Base-by-base conservation (phyloP, 2,797 vertebrate species). In the Malacoctenus gilli region DNA sequence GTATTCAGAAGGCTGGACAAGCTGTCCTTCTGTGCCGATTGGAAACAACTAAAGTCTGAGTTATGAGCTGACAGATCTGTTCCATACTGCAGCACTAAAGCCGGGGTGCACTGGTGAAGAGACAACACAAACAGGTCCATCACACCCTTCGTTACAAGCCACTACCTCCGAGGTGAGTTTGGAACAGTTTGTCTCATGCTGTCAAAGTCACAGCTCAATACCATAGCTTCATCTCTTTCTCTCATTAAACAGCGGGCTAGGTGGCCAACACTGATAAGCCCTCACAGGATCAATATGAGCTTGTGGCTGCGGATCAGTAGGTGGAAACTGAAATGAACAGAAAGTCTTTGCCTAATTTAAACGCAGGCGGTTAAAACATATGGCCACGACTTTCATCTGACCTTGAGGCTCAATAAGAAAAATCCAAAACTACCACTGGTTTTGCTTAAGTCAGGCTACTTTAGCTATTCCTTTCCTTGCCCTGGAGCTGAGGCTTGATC, bases 261-360 rank as follows among this genome's bases (percentile, higher is more conserved):
- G n/a, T n/a, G n/a, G n/a, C n/a, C n/a, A n/a, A n/a, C n/a, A 38
- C 47, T 54, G 65, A 74, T 69, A 59, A 61, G 48, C 39, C 49
- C 41, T 38, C 4, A 50, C 51, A 71, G 71, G 57, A 86, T 85
- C 75, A 70, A 73, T 75, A 66, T 23, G n/a, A 49, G n/a, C 31
- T 41, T 35, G 19, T 70, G 57, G 53, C 68, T 68, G 52, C 54
- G 63, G 60, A 79, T 83, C 65, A 60, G 31, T n/a, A n/a, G n/a
- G n/a, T 52, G 50, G 63, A 77, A 68, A 84, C 62, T 44, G 59
- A 61, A 52, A 77, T 74, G 76, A 72, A 80, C 6, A 72, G 75
- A 66, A 72, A 48, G 53, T 74, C 38, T 61, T 63, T 40, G n/a
- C 52, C 57, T 28, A 28, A 28, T 28, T 28, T 28, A 9, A 32